phyloP scores from a whole-genome alignment of 2,113 vertebrate genomes.

The Pedetes capensis region DNA sequence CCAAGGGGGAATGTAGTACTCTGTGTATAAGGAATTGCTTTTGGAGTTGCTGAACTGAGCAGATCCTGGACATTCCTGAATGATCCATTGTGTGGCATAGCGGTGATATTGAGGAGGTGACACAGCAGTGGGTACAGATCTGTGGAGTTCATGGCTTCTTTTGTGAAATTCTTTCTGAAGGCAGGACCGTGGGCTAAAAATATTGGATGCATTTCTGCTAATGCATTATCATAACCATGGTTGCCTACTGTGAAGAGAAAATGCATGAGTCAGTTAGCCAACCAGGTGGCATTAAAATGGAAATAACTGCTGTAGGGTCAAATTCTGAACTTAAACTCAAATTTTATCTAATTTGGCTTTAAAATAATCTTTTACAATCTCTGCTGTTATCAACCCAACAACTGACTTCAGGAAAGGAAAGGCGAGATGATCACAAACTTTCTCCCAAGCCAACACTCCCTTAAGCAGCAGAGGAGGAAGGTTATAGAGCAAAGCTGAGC shows the following conservation, averaged over 20 bases:
- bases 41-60: slow-evolving; percentile 77
- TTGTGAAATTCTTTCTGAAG: slow-evolving; percentile 88
- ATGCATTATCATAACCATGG: slow-evolving; percentile 92
- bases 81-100: slow-evolving; percentile 92
- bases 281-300: neutral
- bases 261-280: slow-evolving; percentile 52
- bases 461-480: neutral
- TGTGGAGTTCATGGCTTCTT: slow-evolving; percentile 86
- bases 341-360: slow-evolving; percentile 6
- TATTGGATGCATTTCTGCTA: slow-evolving; percentile 93
- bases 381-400: neutral
- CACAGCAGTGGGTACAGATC: slow-evolving; percentile 95
- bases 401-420: slow-evolving; percentile 6
- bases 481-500: neutral
- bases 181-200: slow-evolving; percentile 93
- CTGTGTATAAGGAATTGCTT: neutral
- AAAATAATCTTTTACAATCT: neutral
- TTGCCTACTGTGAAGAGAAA: slow-evolving; percentile 89
- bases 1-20: neutral
- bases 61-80: slow-evolving; percentile 86
- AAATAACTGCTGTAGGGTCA: neutral
- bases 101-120: slow-evolving; percentile 86
- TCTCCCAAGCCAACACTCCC: neutral
- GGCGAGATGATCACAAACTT: neutral
- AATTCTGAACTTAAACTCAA: neutral